Base-by-base conservation (phyloP, 1,140 invertebrate genomes). In the Listronotus oregonensis region DNA sequence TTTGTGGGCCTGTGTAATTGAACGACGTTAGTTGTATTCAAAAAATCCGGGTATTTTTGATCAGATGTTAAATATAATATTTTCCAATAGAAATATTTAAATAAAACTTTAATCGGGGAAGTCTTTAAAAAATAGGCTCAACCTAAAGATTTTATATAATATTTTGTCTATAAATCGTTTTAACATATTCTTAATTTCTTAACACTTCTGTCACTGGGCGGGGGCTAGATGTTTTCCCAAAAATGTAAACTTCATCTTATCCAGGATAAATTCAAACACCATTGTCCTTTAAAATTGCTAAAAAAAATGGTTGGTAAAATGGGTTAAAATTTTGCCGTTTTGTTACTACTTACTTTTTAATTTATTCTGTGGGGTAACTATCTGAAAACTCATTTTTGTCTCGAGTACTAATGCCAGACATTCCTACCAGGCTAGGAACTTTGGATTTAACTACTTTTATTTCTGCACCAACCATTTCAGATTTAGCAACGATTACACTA, bases 371-470 rank as follows among this genome's bases (percentile, higher is more conserved):
- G 82, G 73, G 9, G 85, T 85, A 6, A 93, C 80, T 0, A 94
- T 76, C 73, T 86, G 85, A 61, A 94, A 89, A 6, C 87, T 87
- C 75, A 90, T 89, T 80, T 89, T 91, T 0, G 90, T 92, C 77
- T 94, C 92, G 74, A 91, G 82, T 27, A 93, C 79, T 27, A 93
- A 92, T 90, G 5, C 92, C 92, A 8, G 68, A 68, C 7, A 86
- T 71, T 0, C 88, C 87, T 27, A 91, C 75, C 39, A 86, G 82
- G 39, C 84, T 86, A 3, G 87, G 82, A 72, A 89, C 90, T 64
- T 83, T 88, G 10, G 91, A 91, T 71, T 83, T 80, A 7, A 75
- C 52, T 6, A 78, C 70, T 34, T 46, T 73, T 17, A 77, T 62
- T 61, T 76, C 71, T 32, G 74, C 75, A 12, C 77, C 77, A n/a